phyloP scores from a whole-genome alignment of 2,113 vertebrate species.

The Thermophis baileyi region DNA sequence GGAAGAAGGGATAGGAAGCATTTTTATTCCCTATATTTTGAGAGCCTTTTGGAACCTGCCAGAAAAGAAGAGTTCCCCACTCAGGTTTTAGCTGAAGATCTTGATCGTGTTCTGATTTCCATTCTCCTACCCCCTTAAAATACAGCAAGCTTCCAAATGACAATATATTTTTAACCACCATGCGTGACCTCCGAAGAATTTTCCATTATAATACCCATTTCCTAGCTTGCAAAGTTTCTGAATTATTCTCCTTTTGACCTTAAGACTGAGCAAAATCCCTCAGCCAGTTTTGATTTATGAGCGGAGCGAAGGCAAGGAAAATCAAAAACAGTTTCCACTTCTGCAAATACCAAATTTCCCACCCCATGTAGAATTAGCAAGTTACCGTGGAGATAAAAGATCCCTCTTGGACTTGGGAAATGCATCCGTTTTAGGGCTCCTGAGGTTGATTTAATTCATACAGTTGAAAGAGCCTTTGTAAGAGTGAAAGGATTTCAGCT shows the following conservation, averaged over 20 bases:
- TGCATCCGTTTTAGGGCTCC: background rate
- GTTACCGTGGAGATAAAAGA: background rate
- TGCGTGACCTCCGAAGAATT: background rate
- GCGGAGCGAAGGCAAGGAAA: background rate
- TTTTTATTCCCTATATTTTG: background rate
- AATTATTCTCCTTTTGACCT: conserved; percentile 23
- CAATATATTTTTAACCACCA: background rate
- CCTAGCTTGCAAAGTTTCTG: background rate
- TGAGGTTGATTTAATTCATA: background rate
- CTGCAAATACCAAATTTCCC: background rate
- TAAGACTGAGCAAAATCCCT: conserved; percentile 7
- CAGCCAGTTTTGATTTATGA: conserved; percentile 8
- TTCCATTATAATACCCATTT: background rate
- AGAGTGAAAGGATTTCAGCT: background rate
- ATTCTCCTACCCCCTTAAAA: background rate
- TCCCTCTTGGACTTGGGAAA: background rate
- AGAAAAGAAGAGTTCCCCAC: background rate
- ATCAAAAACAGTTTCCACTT: background rate
- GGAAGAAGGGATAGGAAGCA: background rate
- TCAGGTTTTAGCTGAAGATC: background rate
- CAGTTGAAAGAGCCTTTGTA: background rate
- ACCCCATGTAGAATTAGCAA: background rate
- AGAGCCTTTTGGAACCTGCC: background rate
- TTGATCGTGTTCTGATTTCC: background rate
- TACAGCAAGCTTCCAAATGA: background rate